These are phyloP conservation scores for Calidris pugnax DNA, from an alignment of 2,113 vertebrate genomes.

Conservation along the genomic window DNA sequence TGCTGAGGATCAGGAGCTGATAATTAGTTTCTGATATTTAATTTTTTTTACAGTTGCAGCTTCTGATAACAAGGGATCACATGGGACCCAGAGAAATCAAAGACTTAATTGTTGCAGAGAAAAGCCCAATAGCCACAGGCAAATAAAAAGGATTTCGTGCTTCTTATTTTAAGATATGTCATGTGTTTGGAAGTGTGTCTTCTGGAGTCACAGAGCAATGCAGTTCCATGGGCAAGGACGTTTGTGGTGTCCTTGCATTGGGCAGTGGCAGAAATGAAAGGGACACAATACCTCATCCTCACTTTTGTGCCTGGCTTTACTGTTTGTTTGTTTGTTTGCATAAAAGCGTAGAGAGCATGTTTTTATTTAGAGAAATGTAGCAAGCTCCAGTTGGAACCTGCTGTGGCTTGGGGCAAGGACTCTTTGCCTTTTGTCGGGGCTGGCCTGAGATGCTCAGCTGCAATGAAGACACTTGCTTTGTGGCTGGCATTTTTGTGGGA, in stretches of 20 bases:
- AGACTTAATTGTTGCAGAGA: not conserved
- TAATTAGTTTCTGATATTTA: not conserved
- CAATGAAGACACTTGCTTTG: not conserved
- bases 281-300: not conserved
- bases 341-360: not conserved
- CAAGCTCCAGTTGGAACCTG: not conserved
- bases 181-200: not conserved
- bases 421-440: not conserved
- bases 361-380: not conserved
- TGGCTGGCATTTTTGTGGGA: not conserved
- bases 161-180: not conserved
- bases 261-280: not conserved
- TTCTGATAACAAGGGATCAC: not conserved
- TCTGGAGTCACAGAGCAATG: not conserved
- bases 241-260: not conserved
- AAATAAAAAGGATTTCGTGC: not conserved
- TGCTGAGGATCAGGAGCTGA: not conserved
- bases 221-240: not conserved
- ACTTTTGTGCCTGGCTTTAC: not conserved
- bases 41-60: not conserved
- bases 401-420: not conserved
- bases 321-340: not conserved
- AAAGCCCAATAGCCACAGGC: not conserved
- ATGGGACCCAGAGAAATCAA: not conserved
- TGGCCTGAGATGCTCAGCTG: not conserved